phyloP scores from a whole-genome alignment of 2,797 vertebrate species.

The Rhincodon typus region DNA sequence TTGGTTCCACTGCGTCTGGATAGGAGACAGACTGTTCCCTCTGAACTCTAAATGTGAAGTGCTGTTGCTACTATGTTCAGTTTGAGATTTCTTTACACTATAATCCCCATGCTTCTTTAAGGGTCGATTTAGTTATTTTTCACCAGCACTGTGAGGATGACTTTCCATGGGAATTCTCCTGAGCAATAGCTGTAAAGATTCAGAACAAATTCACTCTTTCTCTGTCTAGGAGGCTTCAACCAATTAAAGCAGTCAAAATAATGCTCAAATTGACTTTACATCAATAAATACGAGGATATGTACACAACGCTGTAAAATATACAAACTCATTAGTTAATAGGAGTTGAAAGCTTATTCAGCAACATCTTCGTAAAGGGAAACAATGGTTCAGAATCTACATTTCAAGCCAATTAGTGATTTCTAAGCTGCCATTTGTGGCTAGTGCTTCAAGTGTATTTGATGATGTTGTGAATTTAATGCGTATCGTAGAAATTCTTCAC shows the following conservation, averaged over 20 bases:
- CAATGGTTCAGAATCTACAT: background rate
- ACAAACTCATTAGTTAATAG: constrained; percentile 21
- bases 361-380: background rate
- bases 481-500: background rate
- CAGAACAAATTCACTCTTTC: background rate
- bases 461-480: background rate
- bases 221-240: background rate
- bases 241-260: background rate
- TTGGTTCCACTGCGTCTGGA: constrained; percentile 8
- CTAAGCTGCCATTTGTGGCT: background rate
- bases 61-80: background rate
- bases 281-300: constrained; percentile 3
- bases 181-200: background rate
- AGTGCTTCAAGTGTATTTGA: background rate
- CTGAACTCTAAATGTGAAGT: background rate
- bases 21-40: background rate
- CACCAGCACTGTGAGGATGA: background rate
- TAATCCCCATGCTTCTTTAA: background rate
- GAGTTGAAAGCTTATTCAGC: background rate
- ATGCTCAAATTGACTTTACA: background rate
- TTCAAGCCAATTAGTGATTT: background rate
- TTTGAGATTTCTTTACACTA: background rate
- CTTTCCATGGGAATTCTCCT: background rate
- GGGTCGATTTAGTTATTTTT: background rate
- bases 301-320: background rate